Conservation (phyloP, 2,797 vertebrate species). For the Melanotaenia nigrans region DNA sequence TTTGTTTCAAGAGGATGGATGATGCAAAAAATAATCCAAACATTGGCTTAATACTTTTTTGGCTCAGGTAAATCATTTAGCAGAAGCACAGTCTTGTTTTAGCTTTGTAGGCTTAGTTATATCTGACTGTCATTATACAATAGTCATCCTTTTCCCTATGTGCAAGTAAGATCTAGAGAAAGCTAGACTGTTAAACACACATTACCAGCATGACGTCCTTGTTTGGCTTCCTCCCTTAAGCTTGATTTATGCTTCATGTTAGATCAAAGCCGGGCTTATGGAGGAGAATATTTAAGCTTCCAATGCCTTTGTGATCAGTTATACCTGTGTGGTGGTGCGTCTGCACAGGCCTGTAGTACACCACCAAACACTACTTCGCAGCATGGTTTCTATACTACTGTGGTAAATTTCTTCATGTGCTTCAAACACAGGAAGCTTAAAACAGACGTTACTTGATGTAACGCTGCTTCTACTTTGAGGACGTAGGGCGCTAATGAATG, state of each 20-base stretch:
- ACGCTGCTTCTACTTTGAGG: background rate
- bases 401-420: background rate
- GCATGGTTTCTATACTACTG: background rate
- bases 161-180: background rate
- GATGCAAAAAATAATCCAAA: constrained; percentile 19
- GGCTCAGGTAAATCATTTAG: background rate
- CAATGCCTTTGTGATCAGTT: background rate
- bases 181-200: constrained; percentile 2
- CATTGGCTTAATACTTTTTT: background rate
- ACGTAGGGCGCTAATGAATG: background rate
- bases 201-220: constrained; percentile 16
- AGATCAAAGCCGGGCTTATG: background rate
- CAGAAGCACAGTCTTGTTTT: background rate
- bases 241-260: background rate
- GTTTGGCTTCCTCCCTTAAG: constrained; percentile 3
- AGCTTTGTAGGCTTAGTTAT: constrained; percentile 7
- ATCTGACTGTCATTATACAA: constrained; percentile 2
- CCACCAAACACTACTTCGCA: background rate
- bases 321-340: background rate
- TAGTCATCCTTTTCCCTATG: constrained; percentile 4
- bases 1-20: constrained; percentile 21
- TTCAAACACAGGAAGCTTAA: background rate
- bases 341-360: background rate
- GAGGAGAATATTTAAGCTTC: background rate
- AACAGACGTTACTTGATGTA: background rate